Evolutionary conservation across 2,797 vertebrate genomes (phyloP).

Genomic region (Busarellus nigricollis): DNA sequence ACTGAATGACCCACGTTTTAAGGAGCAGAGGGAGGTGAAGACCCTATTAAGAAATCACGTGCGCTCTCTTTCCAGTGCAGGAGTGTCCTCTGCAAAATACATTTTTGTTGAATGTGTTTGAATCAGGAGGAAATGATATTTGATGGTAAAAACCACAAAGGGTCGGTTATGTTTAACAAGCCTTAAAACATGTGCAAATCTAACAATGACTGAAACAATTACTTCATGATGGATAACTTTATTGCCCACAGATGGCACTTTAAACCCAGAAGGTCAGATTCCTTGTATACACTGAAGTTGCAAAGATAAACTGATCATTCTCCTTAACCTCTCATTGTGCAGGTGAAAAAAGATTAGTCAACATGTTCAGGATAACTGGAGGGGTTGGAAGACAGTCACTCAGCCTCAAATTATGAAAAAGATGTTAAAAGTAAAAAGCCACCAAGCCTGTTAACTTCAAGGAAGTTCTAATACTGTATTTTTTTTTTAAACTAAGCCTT

Average conservation of each 20-base stretch:
- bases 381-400: not conserved
- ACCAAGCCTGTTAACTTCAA: not conserved
- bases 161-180: constrained; percentile 37
- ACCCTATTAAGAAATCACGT: not conserved
- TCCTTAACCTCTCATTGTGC: constrained; percentile 25
- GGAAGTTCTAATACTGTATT: not conserved
- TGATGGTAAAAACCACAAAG: constrained; percentile 13
- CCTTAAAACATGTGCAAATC: constrained; percentile 3
- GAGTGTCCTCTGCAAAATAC: not conserved
- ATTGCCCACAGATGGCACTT: constrained; percentile 46
- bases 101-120: not conserved
- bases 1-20: not conserved
- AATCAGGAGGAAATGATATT: constrained; percentile 15
- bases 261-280: constrained; percentile 57
- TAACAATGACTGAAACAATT: constrained; percentile 36
- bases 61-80: not conserved
- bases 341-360: constrained; percentile 16
- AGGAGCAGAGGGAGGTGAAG: not conserved
- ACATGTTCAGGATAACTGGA: not conserved
- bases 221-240: constrained; percentile 51
- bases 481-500: not conserved
- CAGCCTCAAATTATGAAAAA: not conserved
- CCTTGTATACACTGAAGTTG: constrained; percentile 42
- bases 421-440: not conserved
- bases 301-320: constrained; percentile 42